phyloP scores from a whole-genome alignment of 1,140 invertebrate species.

The Danaus melanippus region DNA sequence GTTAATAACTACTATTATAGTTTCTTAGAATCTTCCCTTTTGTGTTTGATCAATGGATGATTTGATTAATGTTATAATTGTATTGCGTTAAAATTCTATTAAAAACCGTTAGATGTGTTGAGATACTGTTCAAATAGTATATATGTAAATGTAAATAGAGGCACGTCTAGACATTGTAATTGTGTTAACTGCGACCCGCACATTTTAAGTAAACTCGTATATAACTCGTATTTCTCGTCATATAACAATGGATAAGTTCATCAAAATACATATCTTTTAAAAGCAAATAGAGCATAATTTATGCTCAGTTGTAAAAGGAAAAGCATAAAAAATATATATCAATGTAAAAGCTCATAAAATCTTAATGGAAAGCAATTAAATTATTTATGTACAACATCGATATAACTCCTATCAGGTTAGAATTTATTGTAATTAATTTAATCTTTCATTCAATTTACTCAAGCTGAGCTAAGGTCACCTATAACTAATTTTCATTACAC shows the following conservation, averaged over 20 bases:
- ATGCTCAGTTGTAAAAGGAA: no score
- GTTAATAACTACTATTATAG: constrained; percentile 19
- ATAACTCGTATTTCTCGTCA: no score
- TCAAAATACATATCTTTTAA: no score
- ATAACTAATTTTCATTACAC: constrained; percentile 24
- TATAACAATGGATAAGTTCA: no score
- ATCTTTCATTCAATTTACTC: constrained; percentile 13
- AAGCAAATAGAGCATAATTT: no score
- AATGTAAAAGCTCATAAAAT: no score
- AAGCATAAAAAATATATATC: no score
- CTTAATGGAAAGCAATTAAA: no score
- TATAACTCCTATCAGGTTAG: not conserved
- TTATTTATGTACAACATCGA: no score
- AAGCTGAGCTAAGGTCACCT: constrained; percentile 11
- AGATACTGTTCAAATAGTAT: not conserved
- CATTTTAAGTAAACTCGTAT: constrained; percentile 1
- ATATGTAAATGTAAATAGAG: constrained; percentile 4
- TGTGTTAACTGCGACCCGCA: constrained; percentile 19
- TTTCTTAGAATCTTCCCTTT: constrained; percentile 12
- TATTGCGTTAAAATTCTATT: not conserved
- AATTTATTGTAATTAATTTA: constrained; percentile 10
- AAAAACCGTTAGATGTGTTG: constrained; percentile 4
- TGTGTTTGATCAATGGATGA: constrained; percentile 11
- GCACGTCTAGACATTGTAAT: constrained; percentile 21
- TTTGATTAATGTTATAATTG: constrained; percentile 7